Percentiles rank a stretch among this genome's conserved stretches.
These are phyloP conservation scores for Nebria ingens DNA, from an alignment of 1,140 invertebrate species.

Conservation along the genomic window DNA sequence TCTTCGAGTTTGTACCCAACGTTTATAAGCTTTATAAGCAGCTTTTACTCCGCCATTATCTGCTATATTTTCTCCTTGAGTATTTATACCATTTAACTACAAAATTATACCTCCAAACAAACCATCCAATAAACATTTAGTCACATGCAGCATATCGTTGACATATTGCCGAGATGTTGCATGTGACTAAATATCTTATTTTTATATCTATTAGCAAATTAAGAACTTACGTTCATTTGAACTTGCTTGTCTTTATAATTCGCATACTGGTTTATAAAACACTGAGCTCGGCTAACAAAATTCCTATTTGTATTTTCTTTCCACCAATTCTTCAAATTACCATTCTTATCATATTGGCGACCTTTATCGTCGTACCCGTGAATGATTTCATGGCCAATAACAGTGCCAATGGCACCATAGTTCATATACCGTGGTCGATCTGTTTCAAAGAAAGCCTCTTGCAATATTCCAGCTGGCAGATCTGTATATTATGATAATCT, in stretches of 20 bases:
- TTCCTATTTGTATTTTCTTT: slow-evolving; percentile 56
- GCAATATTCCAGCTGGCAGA: slow-evolving; percentile 84
- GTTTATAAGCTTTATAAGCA: slow-evolving; percentile 50
- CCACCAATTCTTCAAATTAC: slow-evolving; percentile 82
- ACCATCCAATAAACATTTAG: no score
- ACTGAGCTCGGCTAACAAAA: slow-evolving; percentile 67
- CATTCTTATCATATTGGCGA: slow-evolving; percentile 77
- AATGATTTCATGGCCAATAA: slow-evolving; percentile 89
- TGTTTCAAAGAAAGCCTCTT: slow-evolving; percentile 75
- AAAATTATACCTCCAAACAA: slow-evolving; percentile 26
- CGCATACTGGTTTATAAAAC: slow-evolving; percentile 82
- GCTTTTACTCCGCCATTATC: slow-evolving; percentile 72
- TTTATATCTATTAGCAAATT: no score
- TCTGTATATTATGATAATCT: slow-evolving; percentile 37
- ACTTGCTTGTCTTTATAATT: slow-evolving; percentile 66
- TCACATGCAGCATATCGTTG: no score
- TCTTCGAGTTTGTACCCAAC: slow-evolving; percentile 40
- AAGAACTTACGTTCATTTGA: slow-evolving; percentile 55
- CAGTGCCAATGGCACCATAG: slow-evolving; percentile 83
- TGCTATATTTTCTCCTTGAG: slow-evolving; percentile 84
- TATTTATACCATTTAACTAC: slow-evolving; percentile 76
- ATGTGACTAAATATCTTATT: no score
- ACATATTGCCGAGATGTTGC: no score
- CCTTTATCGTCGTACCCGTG: slow-evolving; percentile 86
- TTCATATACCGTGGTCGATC: slow-evolving; percentile 81